These are phyloP conservation scores for Ailuropoda melanoleuca DNA, from an alignment of 2,113 vertebrate genomes.

Conservation along the genomic window DNA sequence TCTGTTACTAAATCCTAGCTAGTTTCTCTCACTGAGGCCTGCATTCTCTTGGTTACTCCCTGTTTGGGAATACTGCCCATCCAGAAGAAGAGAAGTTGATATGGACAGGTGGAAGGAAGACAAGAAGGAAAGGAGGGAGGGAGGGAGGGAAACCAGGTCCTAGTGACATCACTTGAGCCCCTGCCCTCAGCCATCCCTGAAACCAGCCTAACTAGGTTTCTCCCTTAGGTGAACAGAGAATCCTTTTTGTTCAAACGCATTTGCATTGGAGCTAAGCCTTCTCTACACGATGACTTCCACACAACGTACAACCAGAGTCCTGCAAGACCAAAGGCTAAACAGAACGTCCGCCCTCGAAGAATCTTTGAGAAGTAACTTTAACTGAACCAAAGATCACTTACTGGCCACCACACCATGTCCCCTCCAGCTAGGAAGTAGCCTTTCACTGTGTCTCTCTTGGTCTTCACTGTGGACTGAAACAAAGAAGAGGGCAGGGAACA, in stretches of 20 bases:
- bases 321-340: neutral
- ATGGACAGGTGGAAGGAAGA: neutral
- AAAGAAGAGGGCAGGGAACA: neutral
- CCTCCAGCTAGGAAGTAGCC: constrained; percentile 98
- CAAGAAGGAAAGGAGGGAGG: neutral
- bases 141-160: neutral
- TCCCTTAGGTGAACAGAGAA: neutral
- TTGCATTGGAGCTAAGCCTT: neutral
- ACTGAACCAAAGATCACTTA: constrained; percentile 82
- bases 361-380: neutral
- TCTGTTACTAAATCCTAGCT: neutral
- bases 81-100: neutral
- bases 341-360: neutral
- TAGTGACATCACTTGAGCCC: neutral
- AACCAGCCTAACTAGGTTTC: neutral
- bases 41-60: neutral
- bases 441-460: constrained; percentile 94
- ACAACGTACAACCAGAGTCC: neutral
- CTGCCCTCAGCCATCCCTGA: neutral
- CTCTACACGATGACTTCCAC: neutral
- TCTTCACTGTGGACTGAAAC: constrained; percentile 94
- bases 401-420: constrained; percentile 98
- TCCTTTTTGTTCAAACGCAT: neutral
- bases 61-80: neutral
- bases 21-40: neutral